Percentiles rank a stretch among this genome's conserved stretches.
phyloP scores from a whole-genome alignment of 2,797 vertebrate genomes.

The Rhinoraja longicauda region DNA sequence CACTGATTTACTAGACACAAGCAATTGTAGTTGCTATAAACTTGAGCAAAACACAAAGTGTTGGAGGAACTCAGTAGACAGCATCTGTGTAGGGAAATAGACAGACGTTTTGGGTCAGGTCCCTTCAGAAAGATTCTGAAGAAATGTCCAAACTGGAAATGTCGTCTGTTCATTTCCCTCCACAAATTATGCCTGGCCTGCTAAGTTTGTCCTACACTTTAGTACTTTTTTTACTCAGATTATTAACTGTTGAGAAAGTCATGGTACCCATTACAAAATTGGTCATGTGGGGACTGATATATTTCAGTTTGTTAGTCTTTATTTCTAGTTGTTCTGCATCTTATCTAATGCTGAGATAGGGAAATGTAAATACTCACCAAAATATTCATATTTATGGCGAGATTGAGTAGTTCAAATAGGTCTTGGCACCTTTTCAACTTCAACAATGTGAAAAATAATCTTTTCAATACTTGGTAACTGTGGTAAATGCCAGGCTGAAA shows the following conservation, averaged over 20 bases:
- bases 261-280: not conserved
- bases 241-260: not conserved
- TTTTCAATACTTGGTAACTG: slow-evolving; percentile 59
- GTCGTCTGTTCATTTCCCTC: no score
- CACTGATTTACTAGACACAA: no score
- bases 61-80: no score
- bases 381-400: slow-evolving; percentile 52
- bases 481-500: slow-evolving; percentile 67
- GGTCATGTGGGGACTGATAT: not conserved
- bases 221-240: no score
- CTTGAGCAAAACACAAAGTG: no score
- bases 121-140: no score
- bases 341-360: not conserved
- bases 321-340: not conserved
- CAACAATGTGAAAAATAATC: slow-evolving; percentile 70
- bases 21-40: no score
- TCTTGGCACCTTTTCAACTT: slow-evolving; percentile 63
- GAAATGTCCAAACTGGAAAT: no score
- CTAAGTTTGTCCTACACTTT: no score
- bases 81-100: no score
- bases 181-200: no score
- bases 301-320: not conserved
- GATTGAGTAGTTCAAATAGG: slow-evolving; percentile 63
- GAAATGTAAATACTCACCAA: slow-evolving; percentile 54
- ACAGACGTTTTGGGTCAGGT: no score